phyloP scores from a whole-genome alignment of 2,888 invertebrate genomes.

The Stegana nigrithorax region DNA sequence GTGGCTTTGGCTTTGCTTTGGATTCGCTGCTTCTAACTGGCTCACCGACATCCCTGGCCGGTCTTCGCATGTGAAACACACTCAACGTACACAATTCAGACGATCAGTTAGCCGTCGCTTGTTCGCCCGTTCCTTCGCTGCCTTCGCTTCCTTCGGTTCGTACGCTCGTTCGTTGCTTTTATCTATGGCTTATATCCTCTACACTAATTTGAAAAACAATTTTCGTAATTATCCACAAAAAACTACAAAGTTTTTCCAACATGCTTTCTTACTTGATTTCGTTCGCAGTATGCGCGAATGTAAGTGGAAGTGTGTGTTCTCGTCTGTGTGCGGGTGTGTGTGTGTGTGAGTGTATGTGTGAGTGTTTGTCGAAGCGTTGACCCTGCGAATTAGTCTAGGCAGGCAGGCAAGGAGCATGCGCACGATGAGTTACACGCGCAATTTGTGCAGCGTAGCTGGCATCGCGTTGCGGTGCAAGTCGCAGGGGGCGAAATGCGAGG shows the following conservation, averaged over 20 bases:
- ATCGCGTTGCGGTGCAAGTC: no score
- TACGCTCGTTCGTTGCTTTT: slow-evolving; percentile 47
- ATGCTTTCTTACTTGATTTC: no score
- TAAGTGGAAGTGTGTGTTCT: no score
- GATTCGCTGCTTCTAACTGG: slow-evolving; percentile 31
- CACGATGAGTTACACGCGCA: slow-evolving; percentile 46
- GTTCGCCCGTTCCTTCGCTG: slow-evolving; percentile 28
- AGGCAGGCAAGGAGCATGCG: no score
- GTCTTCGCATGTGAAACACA: slow-evolving; percentile 12
- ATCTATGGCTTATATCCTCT: slow-evolving; percentile 61
- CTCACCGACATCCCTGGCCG: no score
- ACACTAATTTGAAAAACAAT: slow-evolving; percentile 68
- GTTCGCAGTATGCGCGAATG: no score
- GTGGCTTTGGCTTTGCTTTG: slow-evolving; percentile 44
- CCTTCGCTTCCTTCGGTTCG: slow-evolving; percentile 31
- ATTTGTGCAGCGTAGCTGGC: slow-evolving; percentile 46
- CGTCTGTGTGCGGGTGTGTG: slow-evolving; percentile 11
- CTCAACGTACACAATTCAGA: not conserved
- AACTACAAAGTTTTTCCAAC: slow-evolving; percentile 16
- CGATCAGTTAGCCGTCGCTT: not conserved
- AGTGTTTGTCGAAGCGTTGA: not conserved
- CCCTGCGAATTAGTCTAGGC: no score
- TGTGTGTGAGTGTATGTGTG: slow-evolving; percentile 26
- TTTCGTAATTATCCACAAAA: slow-evolving; percentile 66
- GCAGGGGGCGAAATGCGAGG: no score